phyloP scores from a whole-genome alignment of 2,888 invertebrate species.

The Plagodis pulveraria region DNA sequence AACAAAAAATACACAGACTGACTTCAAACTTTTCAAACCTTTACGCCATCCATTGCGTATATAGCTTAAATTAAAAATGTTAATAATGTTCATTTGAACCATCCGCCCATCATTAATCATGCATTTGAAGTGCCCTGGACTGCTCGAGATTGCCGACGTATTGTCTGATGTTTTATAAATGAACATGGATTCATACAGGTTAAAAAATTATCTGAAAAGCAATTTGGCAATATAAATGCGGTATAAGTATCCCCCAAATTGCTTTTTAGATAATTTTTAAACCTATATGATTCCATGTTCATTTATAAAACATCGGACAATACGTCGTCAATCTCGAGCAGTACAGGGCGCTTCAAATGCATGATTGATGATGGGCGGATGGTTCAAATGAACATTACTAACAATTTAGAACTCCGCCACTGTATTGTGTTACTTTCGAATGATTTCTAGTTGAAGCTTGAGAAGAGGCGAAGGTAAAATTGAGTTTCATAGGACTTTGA shows the following conservation, averaged over 20 bases:
- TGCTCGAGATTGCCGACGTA: slow-evolving; percentile 30
- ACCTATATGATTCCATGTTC: slow-evolving; percentile 29
- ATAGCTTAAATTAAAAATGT: too few relatives aligned
- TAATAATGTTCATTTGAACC: too few relatives aligned
- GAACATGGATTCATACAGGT: slow-evolving; percentile 32
- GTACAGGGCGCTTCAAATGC: slow-evolving; percentile 36
- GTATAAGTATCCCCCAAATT: background rate
- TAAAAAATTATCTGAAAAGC: slow-evolving; percentile 14
- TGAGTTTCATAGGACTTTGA: too few relatives aligned
- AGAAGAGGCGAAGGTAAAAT: too few relatives aligned
- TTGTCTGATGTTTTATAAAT: slow-evolving; percentile 44
- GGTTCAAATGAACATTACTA: too few relatives aligned
- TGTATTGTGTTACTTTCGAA: too few relatives aligned
- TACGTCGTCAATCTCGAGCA: slow-evolving; percentile 30
- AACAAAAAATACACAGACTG: too few relatives aligned
- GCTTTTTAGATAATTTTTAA: slow-evolving; percentile 14
- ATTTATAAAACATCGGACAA: slow-evolving; percentile 43
- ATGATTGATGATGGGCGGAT: slow-evolving; percentile 53
- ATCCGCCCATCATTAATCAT: slow-evolving; percentile 53
- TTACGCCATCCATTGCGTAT: too few relatives aligned
- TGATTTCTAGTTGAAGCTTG: too few relatives aligned
- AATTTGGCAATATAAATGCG: slow-evolving; percentile 6
- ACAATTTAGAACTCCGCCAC: too few relatives aligned
- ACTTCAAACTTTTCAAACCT: too few relatives aligned
- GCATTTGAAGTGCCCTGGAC: slow-evolving; percentile 36